Evolutionary conservation across 2,797 vertebrate genomes (phyloP).

Genomic region (Artibeus lituratus): DNA sequence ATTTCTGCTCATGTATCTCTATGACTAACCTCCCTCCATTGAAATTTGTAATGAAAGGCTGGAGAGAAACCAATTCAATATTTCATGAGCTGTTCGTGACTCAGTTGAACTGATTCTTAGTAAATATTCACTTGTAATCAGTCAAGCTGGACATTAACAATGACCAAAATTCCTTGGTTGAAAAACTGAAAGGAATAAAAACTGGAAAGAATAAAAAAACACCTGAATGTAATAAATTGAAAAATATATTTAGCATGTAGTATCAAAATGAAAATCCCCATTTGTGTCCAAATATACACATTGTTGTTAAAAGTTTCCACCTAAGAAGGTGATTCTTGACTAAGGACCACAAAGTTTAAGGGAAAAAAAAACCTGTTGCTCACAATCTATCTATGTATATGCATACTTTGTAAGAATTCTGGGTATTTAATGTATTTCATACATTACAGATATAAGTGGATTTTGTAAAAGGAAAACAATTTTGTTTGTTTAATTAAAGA

Average conservation of each 20-base stretch:
- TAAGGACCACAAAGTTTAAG: neutral
- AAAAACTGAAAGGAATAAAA: neutral
- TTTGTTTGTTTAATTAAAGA: neutral
- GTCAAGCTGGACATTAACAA: neutral
- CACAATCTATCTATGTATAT: neutral
- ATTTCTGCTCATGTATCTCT: neutral
- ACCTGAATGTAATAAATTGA: neutral
- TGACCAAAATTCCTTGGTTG: neutral
- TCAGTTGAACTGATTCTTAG: neutral
- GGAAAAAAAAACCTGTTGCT: neutral
- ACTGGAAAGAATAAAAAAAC: neutral
- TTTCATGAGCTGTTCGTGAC: neutral
- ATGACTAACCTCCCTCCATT: neutral
- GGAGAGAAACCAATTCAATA: neutral
- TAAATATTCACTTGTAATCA: constrained; percentile 8
- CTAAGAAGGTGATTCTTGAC: neutral
- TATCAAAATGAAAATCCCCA: neutral
- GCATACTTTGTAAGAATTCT: neutral
- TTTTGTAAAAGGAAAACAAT: neutral
- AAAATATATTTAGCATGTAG: neutral
- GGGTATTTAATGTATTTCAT: neutral
- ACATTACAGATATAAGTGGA: neutral
- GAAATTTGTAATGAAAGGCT: neutral
- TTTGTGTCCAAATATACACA: neutral
- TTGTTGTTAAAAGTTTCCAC: neutral